Evolutionary conservation across 2,113 vertebrate species (phyloP), one percentile per base, ranked within the genome.

Genomic region (Brevimyrus niger): DNA sequence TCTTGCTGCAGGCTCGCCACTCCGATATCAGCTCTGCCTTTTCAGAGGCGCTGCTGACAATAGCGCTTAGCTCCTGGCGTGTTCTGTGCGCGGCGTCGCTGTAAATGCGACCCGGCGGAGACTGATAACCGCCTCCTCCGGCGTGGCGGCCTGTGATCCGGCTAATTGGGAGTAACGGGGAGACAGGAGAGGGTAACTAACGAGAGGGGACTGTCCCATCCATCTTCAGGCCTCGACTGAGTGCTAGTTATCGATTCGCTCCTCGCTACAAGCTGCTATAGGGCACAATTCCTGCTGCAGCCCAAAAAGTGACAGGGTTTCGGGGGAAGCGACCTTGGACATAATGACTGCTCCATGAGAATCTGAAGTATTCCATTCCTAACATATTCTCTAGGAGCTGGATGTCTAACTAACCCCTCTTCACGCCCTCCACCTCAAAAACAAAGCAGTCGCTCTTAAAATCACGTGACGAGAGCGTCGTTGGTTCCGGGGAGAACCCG

Each of bases 91-190:
- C 9, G 17, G 19, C 44, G 35, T 10, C 21, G 44, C 35, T 23
- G 21, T 47, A 84, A 84, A 84, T 84, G 38, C 8, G 19, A 47
- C 42, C 44, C 1, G 82, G 82, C 82, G 82, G 82, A 47, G 82
- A 47, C 82, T 8, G 38, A 84, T 84, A 19, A 44, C 44, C 6
- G 47, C 47, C 27, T 55, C n/a, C 48, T 3, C 48, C 31, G 51
- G 69, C 7, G 9, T 21, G 46, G 93, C 94, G 95, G 92, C 94
- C 94, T 92, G 93, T 96, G 94, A 95, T 95, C 94, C 95, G 94
- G 94, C 93, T 95, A 95, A 96, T 95, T 91, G 91, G 93, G 89
- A 82, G 92, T 31, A 93, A 95, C 88, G 47, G 90, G 88, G 90
- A 65, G 91, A 38, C 46, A 88, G 89, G 93, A 89, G 89, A 92